Conservation (phyloP, 2,797 vertebrate genomes). For the Platalea minor region DNA sequence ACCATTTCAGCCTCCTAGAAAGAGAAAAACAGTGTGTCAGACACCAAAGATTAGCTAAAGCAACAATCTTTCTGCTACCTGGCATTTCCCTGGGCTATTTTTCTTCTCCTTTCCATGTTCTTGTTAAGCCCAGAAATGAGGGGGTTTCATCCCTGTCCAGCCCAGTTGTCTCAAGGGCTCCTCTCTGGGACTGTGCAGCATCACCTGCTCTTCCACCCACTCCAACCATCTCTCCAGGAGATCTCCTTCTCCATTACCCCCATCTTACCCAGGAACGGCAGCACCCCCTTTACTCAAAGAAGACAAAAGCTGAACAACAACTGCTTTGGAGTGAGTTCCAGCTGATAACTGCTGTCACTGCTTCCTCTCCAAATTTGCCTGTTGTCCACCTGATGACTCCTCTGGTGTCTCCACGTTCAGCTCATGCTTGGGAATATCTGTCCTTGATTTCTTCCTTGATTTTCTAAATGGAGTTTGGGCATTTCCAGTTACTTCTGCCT, state of each 20-base stretch:
- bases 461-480: background rate
- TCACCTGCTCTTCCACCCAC: background rate
- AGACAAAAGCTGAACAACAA: background rate
- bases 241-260: background rate
- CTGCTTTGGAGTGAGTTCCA: background rate
- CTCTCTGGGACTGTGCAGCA: background rate
- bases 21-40: background rate
- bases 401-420: background rate
- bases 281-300: background rate
- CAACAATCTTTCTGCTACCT: background rate
- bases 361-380: background rate
- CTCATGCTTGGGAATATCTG: background rate
- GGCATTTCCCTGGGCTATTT: background rate
- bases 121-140: background rate
- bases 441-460: background rate
- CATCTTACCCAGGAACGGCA: background rate
- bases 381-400: background rate
- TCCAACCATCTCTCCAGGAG: background rate
- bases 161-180: background rate
- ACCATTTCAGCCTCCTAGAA: background rate
- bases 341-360: background rate
- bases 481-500: background rate
- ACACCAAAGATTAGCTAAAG: background rate
- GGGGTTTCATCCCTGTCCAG: background rate
- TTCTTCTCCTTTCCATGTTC: background rate